phyloP scores from a whole-genome alignment of 2,797 vertebrate genomes.

The Sebastolobus alascanus region DNA sequence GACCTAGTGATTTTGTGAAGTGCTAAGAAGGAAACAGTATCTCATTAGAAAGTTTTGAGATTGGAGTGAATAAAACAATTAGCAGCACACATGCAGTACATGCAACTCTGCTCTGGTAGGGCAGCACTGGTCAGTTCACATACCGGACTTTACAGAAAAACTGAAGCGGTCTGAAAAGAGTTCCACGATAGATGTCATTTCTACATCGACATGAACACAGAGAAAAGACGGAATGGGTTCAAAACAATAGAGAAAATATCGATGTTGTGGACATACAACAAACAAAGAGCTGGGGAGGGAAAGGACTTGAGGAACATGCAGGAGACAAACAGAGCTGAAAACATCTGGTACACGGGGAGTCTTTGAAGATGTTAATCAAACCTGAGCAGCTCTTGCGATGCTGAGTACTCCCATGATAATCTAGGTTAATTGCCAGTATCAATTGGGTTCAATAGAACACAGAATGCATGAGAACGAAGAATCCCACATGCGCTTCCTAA shows the following conservation, averaged over 20 bases:
- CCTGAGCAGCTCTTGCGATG: slow-evolving; percentile 34
- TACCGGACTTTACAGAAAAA: slow-evolving; percentile 88
- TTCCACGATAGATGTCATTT: slow-evolving; percentile 86
- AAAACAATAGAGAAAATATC: slow-evolving; percentile 54
- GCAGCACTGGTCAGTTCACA: slow-evolving; percentile 78
- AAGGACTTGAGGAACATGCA: slow-evolving; percentile 67
- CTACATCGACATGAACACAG: slow-evolving; percentile 82
- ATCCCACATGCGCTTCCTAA: slow-evolving; percentile 28
- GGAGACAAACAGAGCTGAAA: slow-evolving; percentile 70
- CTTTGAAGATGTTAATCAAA: slow-evolving; percentile 67
- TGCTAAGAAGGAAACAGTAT: slow-evolving; percentile 32
- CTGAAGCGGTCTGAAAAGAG: slow-evolving; percentile 84
- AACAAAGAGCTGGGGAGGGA: slow-evolving; percentile 42
- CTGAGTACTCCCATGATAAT: slow-evolving; percentile 32
- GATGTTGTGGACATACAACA: slow-evolving; percentile 56
- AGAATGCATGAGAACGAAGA: slow-evolving; percentile 44
- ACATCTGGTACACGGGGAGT: slow-evolving; percentile 50
- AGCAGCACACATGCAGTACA: slow-evolving; percentile 81
- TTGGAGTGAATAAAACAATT: slow-evolving; percentile 56
- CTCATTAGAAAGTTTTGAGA: slow-evolving; percentile 46
- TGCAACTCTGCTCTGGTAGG: slow-evolving; percentile 72
- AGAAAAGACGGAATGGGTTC: slow-evolving; percentile 72
- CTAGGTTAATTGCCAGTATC: slow-evolving; percentile 39
- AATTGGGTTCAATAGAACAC: slow-evolving; percentile 27
- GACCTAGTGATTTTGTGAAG: slow-evolving; percentile 51